Conservation (phyloP, 1,140 invertebrate species). For the Elysia chlorotica region DNA sequence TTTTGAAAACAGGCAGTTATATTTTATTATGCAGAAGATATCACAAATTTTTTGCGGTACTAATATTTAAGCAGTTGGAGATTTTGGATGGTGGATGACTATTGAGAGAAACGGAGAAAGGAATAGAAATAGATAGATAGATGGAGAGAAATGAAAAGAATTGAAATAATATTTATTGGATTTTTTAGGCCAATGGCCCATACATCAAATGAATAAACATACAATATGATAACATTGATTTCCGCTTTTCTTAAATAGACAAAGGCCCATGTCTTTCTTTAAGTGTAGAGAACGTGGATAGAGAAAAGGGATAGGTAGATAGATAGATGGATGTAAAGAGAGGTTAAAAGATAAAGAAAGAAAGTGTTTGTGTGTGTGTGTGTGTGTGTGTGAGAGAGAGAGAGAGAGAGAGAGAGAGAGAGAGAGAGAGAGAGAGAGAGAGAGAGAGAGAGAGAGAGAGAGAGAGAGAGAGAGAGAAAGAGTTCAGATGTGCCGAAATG, state of each 20-base stretch:
- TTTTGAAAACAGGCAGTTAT: too few species aligned
- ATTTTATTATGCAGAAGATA: too few species aligned
- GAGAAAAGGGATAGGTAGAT: not conserved
- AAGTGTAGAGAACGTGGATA: not conserved
- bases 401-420: constrained; percentile 5
- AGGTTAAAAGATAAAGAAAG: not conserved
- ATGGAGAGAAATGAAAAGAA: not conserved
- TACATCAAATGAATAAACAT: not conserved
- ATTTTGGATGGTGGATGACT: too few species aligned
- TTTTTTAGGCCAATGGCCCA: not conserved
- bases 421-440: too few species aligned
- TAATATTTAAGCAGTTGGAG: too few species aligned
- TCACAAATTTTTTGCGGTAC: too few species aligned
- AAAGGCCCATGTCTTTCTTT: not conserved
- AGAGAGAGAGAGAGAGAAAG: constrained; percentile 17
- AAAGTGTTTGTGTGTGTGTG: not conserved
- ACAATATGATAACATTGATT: not conserved
- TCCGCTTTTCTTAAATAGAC: not conserved
- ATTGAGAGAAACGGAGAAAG: not conserved
- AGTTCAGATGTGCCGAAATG: too few species aligned
- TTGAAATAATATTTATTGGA: not conserved
- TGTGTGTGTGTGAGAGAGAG: not conserved
- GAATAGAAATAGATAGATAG: not conserved
- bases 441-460: not conserved
- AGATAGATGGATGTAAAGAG: not conserved